Evolutionary conservation across 2,888 invertebrate genomes (phyloP).

Genomic region (Eucera pruinosa): DNA sequence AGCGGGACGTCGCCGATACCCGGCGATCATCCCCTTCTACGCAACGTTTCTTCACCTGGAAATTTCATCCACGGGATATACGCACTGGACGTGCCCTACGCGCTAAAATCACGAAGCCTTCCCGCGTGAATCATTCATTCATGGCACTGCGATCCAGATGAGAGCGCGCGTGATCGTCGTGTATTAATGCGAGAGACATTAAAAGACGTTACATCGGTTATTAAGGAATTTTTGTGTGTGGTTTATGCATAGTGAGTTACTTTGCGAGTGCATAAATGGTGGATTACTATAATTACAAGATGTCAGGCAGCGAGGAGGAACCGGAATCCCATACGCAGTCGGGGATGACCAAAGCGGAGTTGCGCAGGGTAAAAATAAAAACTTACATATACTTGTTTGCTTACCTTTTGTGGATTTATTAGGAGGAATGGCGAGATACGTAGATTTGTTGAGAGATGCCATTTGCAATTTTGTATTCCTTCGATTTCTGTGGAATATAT

Average conservation of each 20-base stretch:
- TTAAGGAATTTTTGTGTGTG: background rate
- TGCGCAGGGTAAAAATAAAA: slow-evolving; percentile 90
- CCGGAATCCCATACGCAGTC: slow-evolving; percentile 85
- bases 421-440: background rate
- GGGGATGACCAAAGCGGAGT: slow-evolving; percentile 89
- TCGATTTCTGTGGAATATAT: background rate
- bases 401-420: background rate
- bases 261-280: slow-evolving; percentile 76
- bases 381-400: background rate
- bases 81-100: too few relatives aligned
- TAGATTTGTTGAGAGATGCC: background rate
- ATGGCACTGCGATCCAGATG: background rate
- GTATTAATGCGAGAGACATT: too few relatives aligned
- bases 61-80: background rate
- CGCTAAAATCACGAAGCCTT: background rate
- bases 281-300: slow-evolving; percentile 82
- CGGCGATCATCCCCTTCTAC: slow-evolving; percentile 45
- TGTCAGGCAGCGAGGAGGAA: slow-evolving; percentile 83
- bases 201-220: background rate
- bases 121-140: background rate
- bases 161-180: too few relatives aligned
- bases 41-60: background rate
- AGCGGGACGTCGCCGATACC: slow-evolving; percentile 66
- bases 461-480: background rate
- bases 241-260: slow-evolving; percentile 6